Evolutionary conservation across 1,140 invertebrate species (phyloP).

Genomic region (Magallana gigas): DNA sequence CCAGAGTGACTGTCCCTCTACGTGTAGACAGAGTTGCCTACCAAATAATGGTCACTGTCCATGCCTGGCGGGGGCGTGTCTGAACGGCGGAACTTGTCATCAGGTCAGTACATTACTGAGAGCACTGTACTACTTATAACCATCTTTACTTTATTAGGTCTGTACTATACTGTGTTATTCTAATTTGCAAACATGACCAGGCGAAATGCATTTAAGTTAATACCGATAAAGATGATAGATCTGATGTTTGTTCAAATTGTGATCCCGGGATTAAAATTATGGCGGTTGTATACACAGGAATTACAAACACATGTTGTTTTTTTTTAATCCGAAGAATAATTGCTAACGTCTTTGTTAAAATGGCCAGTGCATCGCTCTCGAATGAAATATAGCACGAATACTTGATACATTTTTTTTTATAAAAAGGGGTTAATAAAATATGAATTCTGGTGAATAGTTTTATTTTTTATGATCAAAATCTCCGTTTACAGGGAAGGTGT

Average conservation of each 20-base stretch:
- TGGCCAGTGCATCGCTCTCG: not conserved
- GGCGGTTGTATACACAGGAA: too few relatives aligned
- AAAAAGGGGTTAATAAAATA: not conserved
- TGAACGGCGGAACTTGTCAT: constrained; percentile 52
- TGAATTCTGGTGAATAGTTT: too few relatives aligned
- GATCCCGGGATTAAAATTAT: too few relatives aligned
- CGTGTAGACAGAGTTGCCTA: constrained; percentile 78
- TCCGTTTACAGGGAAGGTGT: constrained; percentile 84
- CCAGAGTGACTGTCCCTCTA: constrained; percentile 78
- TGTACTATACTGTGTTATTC: too few relatives aligned
- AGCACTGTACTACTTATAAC: too few relatives aligned
- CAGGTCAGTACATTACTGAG: constrained; percentile 38
- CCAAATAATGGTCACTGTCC: constrained; percentile 85
- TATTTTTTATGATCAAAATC: too few relatives aligned
- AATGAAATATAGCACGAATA: not conserved
- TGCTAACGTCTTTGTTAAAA: not conserved
- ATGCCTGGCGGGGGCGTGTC: constrained; percentile 85
- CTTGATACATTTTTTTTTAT: not conserved
- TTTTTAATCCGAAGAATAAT: not conserved
- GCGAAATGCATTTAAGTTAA: too few relatives aligned
- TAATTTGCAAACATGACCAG: too few relatives aligned
- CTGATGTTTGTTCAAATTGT: too few relatives aligned
- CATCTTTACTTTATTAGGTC: too few relatives aligned
- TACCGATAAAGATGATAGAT: too few relatives aligned
- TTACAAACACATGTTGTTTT: not conserved